Conservation (phyloP, 2,797 vertebrate species). For the Parambassis ranga region DNA sequence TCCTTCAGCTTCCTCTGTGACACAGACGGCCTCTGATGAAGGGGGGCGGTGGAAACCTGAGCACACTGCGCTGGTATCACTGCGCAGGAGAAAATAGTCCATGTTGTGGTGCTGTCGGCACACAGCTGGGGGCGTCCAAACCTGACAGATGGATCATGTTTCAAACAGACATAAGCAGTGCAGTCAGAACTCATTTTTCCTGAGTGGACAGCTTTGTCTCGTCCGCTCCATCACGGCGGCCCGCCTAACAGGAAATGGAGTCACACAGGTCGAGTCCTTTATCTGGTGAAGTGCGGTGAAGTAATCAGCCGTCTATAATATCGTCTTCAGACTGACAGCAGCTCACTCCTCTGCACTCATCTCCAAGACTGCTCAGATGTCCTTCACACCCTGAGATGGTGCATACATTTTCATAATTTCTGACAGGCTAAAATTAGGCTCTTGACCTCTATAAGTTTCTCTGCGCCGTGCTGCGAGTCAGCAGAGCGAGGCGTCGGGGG, state of each 20-base stretch:
- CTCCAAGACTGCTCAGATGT: slow-evolving; percentile 6
- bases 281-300: slow-evolving; percentile 13
- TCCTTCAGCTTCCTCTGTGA: too few relatives aligned
- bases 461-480: background rate
- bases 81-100: background rate
- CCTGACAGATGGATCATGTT: background rate
- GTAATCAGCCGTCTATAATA: slow-evolving; percentile 5
- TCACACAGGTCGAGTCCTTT: slow-evolving; percentile 6
- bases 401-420: slow-evolving; percentile 55
- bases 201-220: background rate
- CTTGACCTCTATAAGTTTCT: slow-evolving; percentile 27
- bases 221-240: background rate
- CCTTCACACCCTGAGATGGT: slow-evolving; percentile 42
- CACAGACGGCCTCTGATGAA: too few relatives aligned
- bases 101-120: background rate
- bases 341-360: background rate
- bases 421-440: slow-evolving; percentile 52
- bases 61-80: too few relatives aligned
- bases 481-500: background rate
- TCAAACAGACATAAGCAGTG: background rate
- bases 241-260: slow-evolving; percentile 6
- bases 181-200: background rate
- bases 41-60: too few relatives aligned
- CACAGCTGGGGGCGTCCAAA: background rate
- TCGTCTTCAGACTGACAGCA: slow-evolving; percentile 6